Base-by-base conservation (phyloP, 23 tunicate genomes). In the Trididemnum clinides region DNA sequence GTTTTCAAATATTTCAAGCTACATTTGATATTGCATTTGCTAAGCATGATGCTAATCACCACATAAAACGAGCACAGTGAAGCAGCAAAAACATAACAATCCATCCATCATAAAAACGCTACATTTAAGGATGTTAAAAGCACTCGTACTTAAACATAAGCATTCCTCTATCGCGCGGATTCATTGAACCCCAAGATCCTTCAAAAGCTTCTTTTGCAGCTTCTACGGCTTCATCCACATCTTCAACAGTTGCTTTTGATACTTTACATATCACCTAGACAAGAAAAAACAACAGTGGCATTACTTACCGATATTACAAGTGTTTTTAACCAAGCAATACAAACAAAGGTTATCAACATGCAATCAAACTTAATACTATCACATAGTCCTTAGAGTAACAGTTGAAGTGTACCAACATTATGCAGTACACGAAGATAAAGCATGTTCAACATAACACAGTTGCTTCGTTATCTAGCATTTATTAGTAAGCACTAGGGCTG, bases 121-220 rank as follows among this genome's bases (percentile, higher is more conserved):
- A n/a, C n/a, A n/a, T n/a, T n/a, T n/a, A n/a, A n/a, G n/a, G n/a
- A n/a, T n/a, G n/a, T n/a, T n/a, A n/a, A n/a, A n/a, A n/a, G n/a
- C n/a, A n/a, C n/a, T n/a, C 83, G 36, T 77, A 92, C 97, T 86
- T 88, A 71, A 85, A 94, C 94, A 94, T 89, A n/a, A 94, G 85
- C 38, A 37, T 78, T 35, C 98, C 98, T 32, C 90, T 69, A 50
- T 94, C 98, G 28, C 98, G 80, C 1, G 98, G 91, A 82, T 94
- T 94, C 94, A 94, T 94, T 27, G 90, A 31, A 0, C 81, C 32
- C 94, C 98, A 86, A 26, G 94, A 87, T 29, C 94, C 93, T 69
- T 94, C 88, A 81, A 94, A 94, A 7, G 98, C 98, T 32, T 94
- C 98, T 58, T 89, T 94, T 0, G 98, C 98, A 28, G 98, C 98